These are phyloP conservation scores for Pipra filicauda DNA, from an alignment of 2,113 vertebrate genomes.

Conservation along the genomic window DNA sequence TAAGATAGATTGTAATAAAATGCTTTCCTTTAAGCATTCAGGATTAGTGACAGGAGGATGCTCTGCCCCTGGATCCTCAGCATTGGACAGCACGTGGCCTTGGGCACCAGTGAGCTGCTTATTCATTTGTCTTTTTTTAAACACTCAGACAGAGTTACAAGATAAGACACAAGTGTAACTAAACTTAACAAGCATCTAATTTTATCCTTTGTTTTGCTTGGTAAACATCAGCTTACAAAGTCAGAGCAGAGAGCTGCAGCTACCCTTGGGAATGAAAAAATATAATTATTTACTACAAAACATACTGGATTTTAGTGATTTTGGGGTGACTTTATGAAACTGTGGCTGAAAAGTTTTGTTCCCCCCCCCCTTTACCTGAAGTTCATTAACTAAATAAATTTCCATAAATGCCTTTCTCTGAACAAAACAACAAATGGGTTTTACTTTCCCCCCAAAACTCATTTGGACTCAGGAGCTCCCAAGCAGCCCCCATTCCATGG, in stretches of 20 bases:
- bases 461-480: background rate
- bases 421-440: background rate
- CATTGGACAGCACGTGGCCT: background rate
- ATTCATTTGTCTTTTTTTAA: background rate
- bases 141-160: background rate
- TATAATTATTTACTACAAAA: background rate
- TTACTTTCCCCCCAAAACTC: background rate
- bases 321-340: background rate
- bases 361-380: background rate
- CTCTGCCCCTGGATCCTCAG: background rate
- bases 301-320: background rate
- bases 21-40: background rate
- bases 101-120: background rate
- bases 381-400: background rate
- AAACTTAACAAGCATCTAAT: background rate
- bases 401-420: background rate
- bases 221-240: background rate
- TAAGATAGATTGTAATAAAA: background rate
- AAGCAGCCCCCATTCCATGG: accelerated
- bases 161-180: background rate
- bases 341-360: background rate
- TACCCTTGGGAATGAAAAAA: background rate
- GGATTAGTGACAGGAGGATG: background rate
- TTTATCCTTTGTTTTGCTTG: background rate
- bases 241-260: background rate